A percentile compares a stretch with the other conserved stretches of the same genome.
Evolutionary conservation across 2,888 invertebrate genomes (phyloP).

Genomic region (Arrhopalites spinosus): DNA sequence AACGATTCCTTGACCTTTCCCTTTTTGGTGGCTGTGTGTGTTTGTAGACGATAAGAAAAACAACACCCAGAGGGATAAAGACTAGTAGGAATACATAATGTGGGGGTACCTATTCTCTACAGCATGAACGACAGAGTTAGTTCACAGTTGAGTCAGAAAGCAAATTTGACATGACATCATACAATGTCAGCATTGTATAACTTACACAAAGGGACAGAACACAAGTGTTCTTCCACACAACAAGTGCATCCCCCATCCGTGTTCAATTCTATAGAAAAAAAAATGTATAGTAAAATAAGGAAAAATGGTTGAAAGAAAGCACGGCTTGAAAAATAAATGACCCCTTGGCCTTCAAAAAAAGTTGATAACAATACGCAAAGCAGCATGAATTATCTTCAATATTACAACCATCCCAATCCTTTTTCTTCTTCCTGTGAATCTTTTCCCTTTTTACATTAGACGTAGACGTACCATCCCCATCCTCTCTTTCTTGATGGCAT

Average conservation of each 20-base stretch:
- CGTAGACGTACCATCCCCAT: no score
- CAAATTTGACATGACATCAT: slow-evolving; percentile 6
- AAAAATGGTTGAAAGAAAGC: not conserved
- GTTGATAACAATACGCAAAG: not conserved
- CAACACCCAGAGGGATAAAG: no score
- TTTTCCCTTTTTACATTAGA: not conserved
- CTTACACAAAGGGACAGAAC: not conserved
- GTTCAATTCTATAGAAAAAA: not conserved
- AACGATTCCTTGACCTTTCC: not conserved
- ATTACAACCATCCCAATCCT: not conserved
- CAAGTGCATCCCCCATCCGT: not conserved
- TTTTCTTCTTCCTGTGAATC: not conserved
- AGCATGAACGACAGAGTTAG: not conserved
- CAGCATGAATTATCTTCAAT: not conserved
- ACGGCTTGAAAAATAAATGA: not conserved
- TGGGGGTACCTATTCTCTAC: not conserved
- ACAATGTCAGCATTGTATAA: slow-evolving; percentile 15
- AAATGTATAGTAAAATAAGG: not conserved
- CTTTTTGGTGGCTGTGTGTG: not conserved
- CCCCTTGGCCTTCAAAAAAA: not conserved
- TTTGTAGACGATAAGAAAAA: no score
- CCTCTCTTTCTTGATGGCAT: not conserved
- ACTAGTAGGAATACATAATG: not conserved
- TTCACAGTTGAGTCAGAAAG: not conserved
- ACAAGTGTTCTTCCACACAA: not conserved